Base-by-base conservation (phyloP, 2,888 invertebrate species). In the Chouioia cunea region DNA sequence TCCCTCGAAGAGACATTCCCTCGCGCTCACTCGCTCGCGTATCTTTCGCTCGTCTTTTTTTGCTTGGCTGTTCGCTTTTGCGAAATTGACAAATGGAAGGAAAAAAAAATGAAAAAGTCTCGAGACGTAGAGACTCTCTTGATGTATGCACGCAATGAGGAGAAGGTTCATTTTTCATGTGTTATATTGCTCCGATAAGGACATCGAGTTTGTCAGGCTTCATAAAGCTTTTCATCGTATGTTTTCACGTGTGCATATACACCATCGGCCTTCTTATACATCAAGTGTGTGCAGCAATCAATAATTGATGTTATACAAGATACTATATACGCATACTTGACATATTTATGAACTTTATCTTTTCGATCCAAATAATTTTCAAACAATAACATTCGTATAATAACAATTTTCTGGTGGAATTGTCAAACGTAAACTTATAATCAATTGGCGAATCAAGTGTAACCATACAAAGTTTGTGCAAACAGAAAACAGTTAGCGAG, bases 191-290 rank as follows among this genome's bases (percentile, higher is more conserved):
- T 18, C 46, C 58, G 70, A 74, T 73, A 68, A 68, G 67, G 57
- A 63, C 63, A 67, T 70, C 59, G 63, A 65, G 64, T 69, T 68
- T 74, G 52, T 68, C 65, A 69, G 47, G 44, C 54, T 67, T 66
- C 65, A 70, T 74, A 62, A 74, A 60, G 67, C 65, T 74, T 74
- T 73, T 74, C 72, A 57, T 53, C 60, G 66, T 53, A 23, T 62
- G 59, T 66, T 68, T 66, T 59, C 70, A 70, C 62, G 62, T 62
- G 58, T 65, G 65, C 62, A 48, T 36, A 44, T 2, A 54, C 46
- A 6, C 27, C 18, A 22, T 57, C 60, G 48, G 44, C 43, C 60
- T 27, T 27, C 27, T 4, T 27, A 27, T 4, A 27, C 27, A 27
- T n/a, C n/a, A 27, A 6, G 10, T 36, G 10, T 36, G 6, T 36